Evolutionary conservation across 2,797 vertebrate species (phyloP), one percentile per base, ranked within the genome.

Genomic region (Propithecus perrieri): DNA sequence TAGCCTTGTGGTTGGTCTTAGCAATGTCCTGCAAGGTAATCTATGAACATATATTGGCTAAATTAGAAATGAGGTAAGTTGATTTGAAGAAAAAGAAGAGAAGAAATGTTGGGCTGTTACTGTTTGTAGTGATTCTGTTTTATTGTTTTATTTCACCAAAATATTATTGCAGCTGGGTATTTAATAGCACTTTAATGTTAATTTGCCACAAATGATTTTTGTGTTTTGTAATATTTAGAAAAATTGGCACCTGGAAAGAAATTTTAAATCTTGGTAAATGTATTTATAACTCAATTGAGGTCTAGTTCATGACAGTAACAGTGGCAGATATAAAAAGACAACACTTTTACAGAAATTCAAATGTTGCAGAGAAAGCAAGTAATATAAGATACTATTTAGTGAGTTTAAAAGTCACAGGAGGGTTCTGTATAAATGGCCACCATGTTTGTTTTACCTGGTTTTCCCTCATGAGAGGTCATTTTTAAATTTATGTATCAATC

Each of bases 61-160:
- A 86, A 43, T 94, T 53, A 85, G 78, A 91, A 94, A 79, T 85
- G 91, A 98, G 98, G 98, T 98, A 98, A 98, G 98, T 81, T 95
- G 30, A 89, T 80, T 79, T 91, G 41, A 95, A 98, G 90, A 78
- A 35, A 90, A 97, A 63, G 22, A 71, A 74, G 74, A 33, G 75
- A 85, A 85, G 50, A 93, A 92, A 95, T 61, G 14, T n/a, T 92
- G 24, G 13, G 20, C 9, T 81, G 28, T 67, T 81, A 43, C 53
- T 91, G 22, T 59, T 91, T 83, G 30, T 48, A 94, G 81, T 87
- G 30, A 94, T 95, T 89, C 24, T 93, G 30, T 86, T 96, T 97
- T 91, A 78, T 90, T 86, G 28, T 84, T 87, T 95, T 92, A 95
- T 72, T 95, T 97, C 53, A 75, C 35, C 11, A 80, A 95, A 92